Evolutionary conservation across 2,113 vertebrate species (phyloP).

Genomic region (Stigmatopora argus): DNA sequence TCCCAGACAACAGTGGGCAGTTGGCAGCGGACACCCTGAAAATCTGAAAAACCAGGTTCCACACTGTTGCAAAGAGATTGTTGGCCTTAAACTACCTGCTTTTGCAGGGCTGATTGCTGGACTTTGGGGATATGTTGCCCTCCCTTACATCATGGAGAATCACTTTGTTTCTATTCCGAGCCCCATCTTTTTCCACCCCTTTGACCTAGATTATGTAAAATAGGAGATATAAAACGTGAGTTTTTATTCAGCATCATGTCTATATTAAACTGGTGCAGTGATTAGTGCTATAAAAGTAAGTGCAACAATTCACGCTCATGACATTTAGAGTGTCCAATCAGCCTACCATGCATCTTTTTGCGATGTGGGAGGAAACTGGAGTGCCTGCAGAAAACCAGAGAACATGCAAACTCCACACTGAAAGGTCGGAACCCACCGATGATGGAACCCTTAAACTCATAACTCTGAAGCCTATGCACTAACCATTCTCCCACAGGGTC

Average conservation of each 20-base stretch:
- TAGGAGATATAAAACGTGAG: constrained; percentile 6
- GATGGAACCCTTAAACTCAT: too few species aligned
- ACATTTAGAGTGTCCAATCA: too few species aligned
- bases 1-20: constrained; percentile 6
- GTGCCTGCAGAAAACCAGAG: too few species aligned
- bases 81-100: constrained; percentile 60
- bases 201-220: constrained; percentile 59
- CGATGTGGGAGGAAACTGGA: too few species aligned
- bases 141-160: constrained; percentile 61
- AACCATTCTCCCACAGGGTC: too few species aligned
- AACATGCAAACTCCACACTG: too few species aligned
- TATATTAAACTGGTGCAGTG: constrained; percentile 29
- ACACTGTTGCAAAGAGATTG: constrained; percentile 37
- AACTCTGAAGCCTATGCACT: too few species aligned
- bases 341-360: too few species aligned
- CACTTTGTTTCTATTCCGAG: constrained; percentile 63
- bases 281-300: constrained; percentile 9
- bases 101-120: constrained; percentile 43
- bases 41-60: constrained; percentile 50
- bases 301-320: neutral
- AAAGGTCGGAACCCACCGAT: too few species aligned
- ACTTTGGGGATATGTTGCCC: constrained; percentile 53
- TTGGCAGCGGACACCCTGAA: constrained; percentile 34
- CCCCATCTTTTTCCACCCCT: constrained; percentile 40
- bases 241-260: neutral